Conservation (phyloP, 2,888 invertebrate species). For the Ophion obscuratus region DNA sequence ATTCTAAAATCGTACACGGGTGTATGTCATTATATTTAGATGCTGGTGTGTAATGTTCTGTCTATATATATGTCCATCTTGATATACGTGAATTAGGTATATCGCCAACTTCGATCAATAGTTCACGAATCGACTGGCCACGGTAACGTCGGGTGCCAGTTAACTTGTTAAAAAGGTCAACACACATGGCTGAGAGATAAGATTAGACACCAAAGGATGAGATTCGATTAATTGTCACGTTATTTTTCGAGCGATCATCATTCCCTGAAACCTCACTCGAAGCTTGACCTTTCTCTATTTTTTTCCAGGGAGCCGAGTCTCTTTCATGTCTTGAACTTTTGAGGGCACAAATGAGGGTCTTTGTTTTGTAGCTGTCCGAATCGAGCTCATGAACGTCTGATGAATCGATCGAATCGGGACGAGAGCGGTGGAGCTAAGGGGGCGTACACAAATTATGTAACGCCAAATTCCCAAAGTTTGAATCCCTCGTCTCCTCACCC, state of each 20-base stretch:
- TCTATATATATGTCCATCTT: not conserved
- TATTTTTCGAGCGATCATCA: not conserved
- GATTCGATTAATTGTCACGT: slow-evolving; percentile 43
- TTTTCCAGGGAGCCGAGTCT: not conserved
- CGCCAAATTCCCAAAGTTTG: no score
- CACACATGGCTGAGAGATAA: slow-evolving; percentile 29
- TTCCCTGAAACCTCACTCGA: not conserved
- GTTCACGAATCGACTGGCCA: slow-evolving; percentile 41
- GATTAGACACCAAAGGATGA: slow-evolving; percentile 19
- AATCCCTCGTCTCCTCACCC: no score
- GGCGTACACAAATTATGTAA: no score
- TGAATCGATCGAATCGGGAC: no score
- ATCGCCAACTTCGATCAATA: slow-evolving; percentile 45
- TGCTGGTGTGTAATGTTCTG: not conserved
- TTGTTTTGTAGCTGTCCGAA: no score
- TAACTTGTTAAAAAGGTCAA: slow-evolving; percentile 56
- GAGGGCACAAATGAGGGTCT: no score
- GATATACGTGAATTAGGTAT: slow-evolving; percentile 17
- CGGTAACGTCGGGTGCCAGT: slow-evolving; percentile 35
- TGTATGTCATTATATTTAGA: not conserved
- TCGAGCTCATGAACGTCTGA: no score
- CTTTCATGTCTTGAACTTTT: not conserved
- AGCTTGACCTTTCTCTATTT: slow-evolving; percentile 32
- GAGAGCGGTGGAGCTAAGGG: no score
- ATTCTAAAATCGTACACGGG: no score